Evolutionary conservation across 1,140 invertebrate genomes (phyloP).

Genomic region (Himalopsyche phryganea): DNA sequence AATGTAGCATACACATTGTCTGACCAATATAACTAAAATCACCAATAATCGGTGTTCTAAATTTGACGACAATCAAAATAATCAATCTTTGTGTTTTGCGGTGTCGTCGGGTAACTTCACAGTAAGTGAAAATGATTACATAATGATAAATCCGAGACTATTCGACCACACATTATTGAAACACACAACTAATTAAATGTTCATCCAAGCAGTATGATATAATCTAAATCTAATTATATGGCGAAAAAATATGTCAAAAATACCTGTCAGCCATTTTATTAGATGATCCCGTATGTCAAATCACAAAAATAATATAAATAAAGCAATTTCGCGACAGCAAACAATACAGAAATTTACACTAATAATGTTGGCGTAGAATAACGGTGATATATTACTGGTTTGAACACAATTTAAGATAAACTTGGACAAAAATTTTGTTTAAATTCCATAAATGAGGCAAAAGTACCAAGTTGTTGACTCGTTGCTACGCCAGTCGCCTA

Average conservation of each 20-base stretch:
- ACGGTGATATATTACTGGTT: no score
- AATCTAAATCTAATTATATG: no score
- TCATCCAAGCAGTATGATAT: no score
- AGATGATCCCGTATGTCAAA: slow-evolving; percentile 23
- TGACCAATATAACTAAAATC: no score
- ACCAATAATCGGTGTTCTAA: background rate
- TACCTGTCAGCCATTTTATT: slow-evolving; percentile 30
- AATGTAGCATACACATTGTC: no score
- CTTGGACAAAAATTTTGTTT: background rate
- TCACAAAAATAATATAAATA: slow-evolving; percentile 24
- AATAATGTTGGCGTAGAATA: no score
- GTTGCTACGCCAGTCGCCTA: slow-evolving; percentile 34
- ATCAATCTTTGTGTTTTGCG: background rate
- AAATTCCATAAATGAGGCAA: slow-evolving; percentile 8
- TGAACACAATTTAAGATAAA: no score
- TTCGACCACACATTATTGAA: no score
- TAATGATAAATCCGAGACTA: no score
- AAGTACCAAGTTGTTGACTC: slow-evolving; percentile 29
- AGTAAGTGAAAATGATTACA: background rate
- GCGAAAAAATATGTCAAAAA: background rate
- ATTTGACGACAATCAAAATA: background rate
- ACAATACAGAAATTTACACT: background rate
- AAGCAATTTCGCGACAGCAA: background rate
- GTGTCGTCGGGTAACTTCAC: background rate
- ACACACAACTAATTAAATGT: no score